A percentile compares a stretch with the other conserved stretches of the same genome.
phyloP scores from a whole-genome alignment of 1,140 invertebrate species.

The Phymastichus coffea region DNA sequence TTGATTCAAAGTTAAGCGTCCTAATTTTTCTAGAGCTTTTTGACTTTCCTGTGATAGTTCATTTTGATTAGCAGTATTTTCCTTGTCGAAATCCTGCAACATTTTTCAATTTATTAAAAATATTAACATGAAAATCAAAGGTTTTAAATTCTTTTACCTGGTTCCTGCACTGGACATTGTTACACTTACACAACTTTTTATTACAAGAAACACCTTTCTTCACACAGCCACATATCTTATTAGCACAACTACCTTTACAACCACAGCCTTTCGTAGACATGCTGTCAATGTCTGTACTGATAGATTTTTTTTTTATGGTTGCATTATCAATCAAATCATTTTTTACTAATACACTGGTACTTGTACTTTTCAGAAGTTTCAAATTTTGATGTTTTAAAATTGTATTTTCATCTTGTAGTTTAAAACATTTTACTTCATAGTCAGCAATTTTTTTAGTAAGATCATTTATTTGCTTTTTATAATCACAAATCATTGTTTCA shows the following conservation, averaged over 20 bases:
- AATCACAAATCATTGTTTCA: neutral
- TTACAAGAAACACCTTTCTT: conserved; percentile 32
- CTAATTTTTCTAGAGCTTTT: conserved; percentile 11
- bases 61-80: neutral
- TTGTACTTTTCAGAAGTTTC: too few relatives aligned
- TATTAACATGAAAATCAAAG: neutral
- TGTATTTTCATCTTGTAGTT: neutral
- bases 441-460: neutral
- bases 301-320: neutral
- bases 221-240: conserved; percentile 38
- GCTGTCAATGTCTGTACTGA: neutral
- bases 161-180: conserved; percentile 33
- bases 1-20: conserved; percentile 8
- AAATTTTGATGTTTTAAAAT: conserved; percentile 1
- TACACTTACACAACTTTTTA: conserved; percentile 34
- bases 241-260: conserved; percentile 36
- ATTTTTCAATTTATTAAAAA: neutral
- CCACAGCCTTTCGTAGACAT: conserved; percentile 27
- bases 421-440: neutral
- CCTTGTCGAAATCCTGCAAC: neutral
- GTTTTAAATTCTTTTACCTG: conserved; percentile 29
- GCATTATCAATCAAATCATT: neutral
- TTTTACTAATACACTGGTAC: neutral
- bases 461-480: conserved; percentile 3
- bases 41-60: neutral